Percentiles rank a stretch among this genome's conserved stretches.
phyloP scores from a whole-genome alignment of 2,888 invertebrate species.

The Rhagium mordax region DNA sequence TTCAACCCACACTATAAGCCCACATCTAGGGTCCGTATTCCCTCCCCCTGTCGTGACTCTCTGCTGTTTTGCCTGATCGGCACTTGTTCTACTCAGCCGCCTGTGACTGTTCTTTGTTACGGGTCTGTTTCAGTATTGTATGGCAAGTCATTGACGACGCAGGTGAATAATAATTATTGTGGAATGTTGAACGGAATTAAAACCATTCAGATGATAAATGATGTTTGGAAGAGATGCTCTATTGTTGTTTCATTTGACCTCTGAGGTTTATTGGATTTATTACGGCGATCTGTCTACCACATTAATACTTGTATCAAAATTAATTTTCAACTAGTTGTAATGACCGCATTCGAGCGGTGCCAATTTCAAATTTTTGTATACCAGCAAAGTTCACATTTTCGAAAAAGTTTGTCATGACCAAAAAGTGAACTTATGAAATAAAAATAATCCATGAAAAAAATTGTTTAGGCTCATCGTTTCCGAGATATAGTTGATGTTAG shows the following conservation, averaged over 20 bases:
- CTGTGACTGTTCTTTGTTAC: constrained; percentile 39
- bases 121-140: constrained; percentile 26
- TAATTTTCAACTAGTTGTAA: neutral
- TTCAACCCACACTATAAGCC: constrained; percentile 8
- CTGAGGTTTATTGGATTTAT: constrained; percentile 8
- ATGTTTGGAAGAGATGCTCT: constrained; percentile 35
- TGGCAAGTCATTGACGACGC: constrained; percentile 29
- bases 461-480: too few relatives aligned
- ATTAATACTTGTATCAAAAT: neutral
- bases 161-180: constrained; percentile 41
- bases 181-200: constrained; percentile 37
- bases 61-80: constrained; percentile 32
- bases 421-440: too few relatives aligned
- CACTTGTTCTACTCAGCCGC: constrained; percentile 40
- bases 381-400: too few relatives aligned
- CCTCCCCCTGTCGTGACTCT: constrained; percentile 12
- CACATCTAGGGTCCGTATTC: constrained; percentile 20
- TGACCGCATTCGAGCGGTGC: neutral
- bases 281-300: neutral
- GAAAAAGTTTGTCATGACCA: too few relatives aligned
- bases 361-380: neutral
- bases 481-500: too few relatives aligned
- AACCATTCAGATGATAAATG: constrained; percentile 38
- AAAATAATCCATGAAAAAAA: too few relatives aligned
- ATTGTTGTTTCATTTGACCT: constrained; percentile 33